Evolutionary conservation across 2,888 invertebrate species (phyloP).

Genomic region (Polymixis flavicincta): DNA sequence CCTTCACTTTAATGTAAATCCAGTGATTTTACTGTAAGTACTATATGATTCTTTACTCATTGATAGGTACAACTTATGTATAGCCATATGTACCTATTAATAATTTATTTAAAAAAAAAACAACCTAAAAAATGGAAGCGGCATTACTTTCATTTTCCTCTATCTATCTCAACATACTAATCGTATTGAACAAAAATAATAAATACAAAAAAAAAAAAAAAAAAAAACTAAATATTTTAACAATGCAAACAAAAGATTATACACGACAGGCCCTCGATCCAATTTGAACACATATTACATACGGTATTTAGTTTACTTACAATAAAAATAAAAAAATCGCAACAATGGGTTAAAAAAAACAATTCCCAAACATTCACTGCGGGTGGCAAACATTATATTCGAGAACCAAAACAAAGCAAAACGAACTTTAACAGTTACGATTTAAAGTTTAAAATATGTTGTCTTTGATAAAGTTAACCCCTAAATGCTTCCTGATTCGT

Average conservation of each 20-base stretch:
- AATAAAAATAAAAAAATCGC: conserved; percentile 69
- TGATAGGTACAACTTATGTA: background rate
- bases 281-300: conserved; percentile 81
- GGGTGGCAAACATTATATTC: conserved; percentile 72
- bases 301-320: conserved; percentile 75
- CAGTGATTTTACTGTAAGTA: too few relatives aligned
- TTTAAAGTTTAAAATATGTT: conserved; percentile 6
- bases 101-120: background rate
- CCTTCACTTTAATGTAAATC: too few relatives aligned
- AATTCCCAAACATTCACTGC: conserved; percentile 78
- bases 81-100: background rate
- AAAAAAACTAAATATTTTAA: conserved; percentile 48
- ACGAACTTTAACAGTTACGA: fast-evolving
- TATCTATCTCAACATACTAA: conserved; percentile 44
- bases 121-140: conserved; percentile 21
- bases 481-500: conserved; percentile 50
- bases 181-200: conserved; percentile 52
- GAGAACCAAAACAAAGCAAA: conserved; percentile 3
- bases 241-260: conserved; percentile 60
- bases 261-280: conserved; percentile 72
- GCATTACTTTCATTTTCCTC: conserved; percentile 51
- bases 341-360: conserved; percentile 73
- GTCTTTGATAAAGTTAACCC: conserved; percentile 29
- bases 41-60: background rate
- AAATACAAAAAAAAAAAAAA: conserved; percentile 11